Evolutionary conservation across 2,113 vertebrate genomes (phyloP).

Genomic region (Sorex fumeus): DNA sequence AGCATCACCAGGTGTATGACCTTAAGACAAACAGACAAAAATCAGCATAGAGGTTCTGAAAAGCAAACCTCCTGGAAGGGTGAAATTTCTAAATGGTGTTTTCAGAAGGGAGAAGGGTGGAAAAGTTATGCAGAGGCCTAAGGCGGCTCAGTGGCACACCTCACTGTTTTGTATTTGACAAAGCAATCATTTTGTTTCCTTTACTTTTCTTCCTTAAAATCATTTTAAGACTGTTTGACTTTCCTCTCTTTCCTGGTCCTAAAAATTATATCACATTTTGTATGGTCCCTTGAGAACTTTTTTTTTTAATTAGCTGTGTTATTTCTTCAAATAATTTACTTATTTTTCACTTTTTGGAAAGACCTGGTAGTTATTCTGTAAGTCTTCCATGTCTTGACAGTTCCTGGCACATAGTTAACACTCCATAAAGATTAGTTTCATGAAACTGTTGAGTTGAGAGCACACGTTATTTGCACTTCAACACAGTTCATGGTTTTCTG

Average conservation of each 20-base stretch:
- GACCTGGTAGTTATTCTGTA: neutral
- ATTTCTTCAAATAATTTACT: neutral
- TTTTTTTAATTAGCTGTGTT: neutral
- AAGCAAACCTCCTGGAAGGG: neutral
- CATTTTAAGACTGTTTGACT: neutral
- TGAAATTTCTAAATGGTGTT: neutral
- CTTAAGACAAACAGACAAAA: neutral
- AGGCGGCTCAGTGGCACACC: neutral
- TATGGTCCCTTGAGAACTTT: neutral
- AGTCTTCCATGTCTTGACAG: neutral
- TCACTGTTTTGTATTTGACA: neutral
- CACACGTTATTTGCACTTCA: neutral
- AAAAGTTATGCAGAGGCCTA: neutral
- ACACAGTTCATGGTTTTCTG: neutral
- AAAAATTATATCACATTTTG: neutral
- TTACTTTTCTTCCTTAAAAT: conserved; percentile 49
- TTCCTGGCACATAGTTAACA: conserved; percentile 7
- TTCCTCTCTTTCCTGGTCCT: neutral
- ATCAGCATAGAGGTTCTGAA: neutral
- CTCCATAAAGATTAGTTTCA: conserved; percentile 5
- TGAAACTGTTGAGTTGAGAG: neutral
- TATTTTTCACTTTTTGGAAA: neutral
- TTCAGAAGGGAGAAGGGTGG: neutral
- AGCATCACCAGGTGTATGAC: too few species aligned
- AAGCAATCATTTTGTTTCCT: conserved; percentile 21